These are phyloP conservation scores for Hirudinaria manillensis DNA, from an alignment of 2,888 invertebrate species.

Conservation along the genomic window DNA sequence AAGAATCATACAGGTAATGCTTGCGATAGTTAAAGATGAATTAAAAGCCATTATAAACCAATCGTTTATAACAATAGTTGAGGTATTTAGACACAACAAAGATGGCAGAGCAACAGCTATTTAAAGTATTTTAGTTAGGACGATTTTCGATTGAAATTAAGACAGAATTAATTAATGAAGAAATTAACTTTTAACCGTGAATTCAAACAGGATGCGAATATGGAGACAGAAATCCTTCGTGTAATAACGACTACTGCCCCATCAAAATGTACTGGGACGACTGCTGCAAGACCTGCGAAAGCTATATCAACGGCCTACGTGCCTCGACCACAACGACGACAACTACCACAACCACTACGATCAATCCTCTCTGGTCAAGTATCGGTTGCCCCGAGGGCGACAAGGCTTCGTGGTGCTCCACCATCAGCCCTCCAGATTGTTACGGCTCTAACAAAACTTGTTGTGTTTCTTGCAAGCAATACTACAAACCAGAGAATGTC, in stretches of 20 bases:
- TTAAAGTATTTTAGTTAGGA: background rate
- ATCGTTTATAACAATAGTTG: too few relatives aligned
- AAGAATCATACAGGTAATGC: background rate
- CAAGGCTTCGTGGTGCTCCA: conserved; percentile 22
- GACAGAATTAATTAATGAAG: background rate
- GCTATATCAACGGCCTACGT: background rate
- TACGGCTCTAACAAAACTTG: conserved; percentile 5
- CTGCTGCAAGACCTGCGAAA: conserved; percentile 33
- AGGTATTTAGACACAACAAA: too few relatives aligned
- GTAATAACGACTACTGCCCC: conserved; percentile 28
- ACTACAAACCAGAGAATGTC: background rate
- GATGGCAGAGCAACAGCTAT: too few relatives aligned
- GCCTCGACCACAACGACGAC: conserved; percentile 2
- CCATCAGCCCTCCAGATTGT: background rate
- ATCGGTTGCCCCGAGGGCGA: conserved; percentile 16
- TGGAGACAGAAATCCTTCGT: conserved; percentile 18
- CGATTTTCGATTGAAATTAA: background rate
- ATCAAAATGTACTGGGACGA: background rate
- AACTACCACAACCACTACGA: conserved; percentile 2
- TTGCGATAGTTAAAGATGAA: too few relatives aligned
- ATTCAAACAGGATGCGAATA: conserved; percentile 13
- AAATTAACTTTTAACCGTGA: background rate
- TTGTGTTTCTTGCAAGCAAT: background rate
- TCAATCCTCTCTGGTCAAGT: background rate
- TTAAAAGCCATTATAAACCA: too few relatives aligned